A percentile compares a stretch with the other conserved stretches of the same genome.
phyloP scores from a whole-genome alignment of 2,888 invertebrate species.

The Copidosoma aretas region DNA sequence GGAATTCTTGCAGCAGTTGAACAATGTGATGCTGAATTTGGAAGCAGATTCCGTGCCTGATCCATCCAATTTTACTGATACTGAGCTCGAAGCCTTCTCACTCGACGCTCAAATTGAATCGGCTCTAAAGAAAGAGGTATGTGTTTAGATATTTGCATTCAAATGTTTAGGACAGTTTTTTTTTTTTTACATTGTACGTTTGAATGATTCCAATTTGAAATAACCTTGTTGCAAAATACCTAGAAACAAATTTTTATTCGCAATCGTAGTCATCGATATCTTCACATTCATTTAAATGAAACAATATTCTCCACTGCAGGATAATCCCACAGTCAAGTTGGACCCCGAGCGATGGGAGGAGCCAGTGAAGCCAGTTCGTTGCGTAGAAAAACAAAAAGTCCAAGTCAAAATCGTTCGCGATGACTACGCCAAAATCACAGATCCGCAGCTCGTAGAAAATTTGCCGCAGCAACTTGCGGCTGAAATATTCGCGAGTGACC shows the following conservation, averaged over 20 bases:
- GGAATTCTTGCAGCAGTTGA: conserved; percentile 68
- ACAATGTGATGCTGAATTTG: conserved; percentile 62
- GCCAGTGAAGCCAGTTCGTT: not conserved
- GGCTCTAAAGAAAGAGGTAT: conserved; percentile 22
- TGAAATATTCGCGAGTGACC: not conserved
- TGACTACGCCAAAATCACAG: conserved; percentile 15
- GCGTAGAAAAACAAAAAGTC: conserved; percentile 35
- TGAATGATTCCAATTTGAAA: no score
- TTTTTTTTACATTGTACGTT: no score
- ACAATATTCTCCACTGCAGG: no score
- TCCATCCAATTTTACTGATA: not conserved
- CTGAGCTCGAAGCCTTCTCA: not conserved
- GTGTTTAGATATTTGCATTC: not conserved
- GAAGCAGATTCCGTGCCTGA: conserved; percentile 1
- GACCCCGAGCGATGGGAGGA: conserved; percentile 23
- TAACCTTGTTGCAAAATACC: no score
- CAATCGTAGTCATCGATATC: no score
- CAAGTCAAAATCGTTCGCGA: conserved; percentile 34
- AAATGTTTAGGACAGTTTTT: no score
- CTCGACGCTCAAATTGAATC: conserved; percentile 5
- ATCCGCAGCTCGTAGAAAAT: not conserved
- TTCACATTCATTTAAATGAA: no score
- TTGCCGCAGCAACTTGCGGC: not conserved
- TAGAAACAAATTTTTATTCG: no score
- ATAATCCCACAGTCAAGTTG: not conserved